Percentiles rank a stretch among this genome's conserved stretches.
Evolutionary conservation across 2,113 vertebrate genomes (phyloP).

Genomic region (Pithys albifrons): DNA sequence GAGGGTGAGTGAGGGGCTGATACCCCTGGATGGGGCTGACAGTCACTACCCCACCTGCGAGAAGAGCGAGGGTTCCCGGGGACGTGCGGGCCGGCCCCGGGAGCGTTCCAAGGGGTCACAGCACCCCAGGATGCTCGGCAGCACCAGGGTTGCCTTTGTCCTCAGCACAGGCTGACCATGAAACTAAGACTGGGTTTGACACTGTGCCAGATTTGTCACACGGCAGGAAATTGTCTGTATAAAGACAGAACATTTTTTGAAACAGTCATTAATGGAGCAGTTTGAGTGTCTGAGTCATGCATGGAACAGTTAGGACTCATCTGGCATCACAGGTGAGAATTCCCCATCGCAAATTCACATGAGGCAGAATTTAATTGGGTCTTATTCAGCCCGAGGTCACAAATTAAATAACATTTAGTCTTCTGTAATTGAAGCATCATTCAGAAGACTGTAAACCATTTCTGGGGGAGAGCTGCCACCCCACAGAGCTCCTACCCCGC

Average conservation of each 20-base stretch:
- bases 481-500: not conserved
- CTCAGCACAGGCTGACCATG: not conserved
- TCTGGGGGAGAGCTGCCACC: not conserved
- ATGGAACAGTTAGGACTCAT: conserved; percentile 5
- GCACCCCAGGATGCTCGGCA: not conserved
- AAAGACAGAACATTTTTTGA: not conserved
- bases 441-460: not conserved
- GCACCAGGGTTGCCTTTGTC: not conserved
- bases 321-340: not conserved
- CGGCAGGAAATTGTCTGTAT: not conserved
- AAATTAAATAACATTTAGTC: conserved; percentile 18
- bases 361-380: not conserved
- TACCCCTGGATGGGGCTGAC: too few species aligned
- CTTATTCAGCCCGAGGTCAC: not conserved
- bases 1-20: too few species aligned
- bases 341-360: not conserved
- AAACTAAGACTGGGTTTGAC: not conserved
- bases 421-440: not conserved
- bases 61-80: accelerated
- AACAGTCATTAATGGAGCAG: not conserved
- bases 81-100: accelerated
- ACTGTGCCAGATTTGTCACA: not conserved
- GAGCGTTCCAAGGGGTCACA: not conserved
- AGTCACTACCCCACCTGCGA: not conserved
- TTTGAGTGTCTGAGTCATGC: not conserved